Base-by-base conservation (phyloP, 2,113 vertebrate species). In the Percopsis transmontana region DNA sequence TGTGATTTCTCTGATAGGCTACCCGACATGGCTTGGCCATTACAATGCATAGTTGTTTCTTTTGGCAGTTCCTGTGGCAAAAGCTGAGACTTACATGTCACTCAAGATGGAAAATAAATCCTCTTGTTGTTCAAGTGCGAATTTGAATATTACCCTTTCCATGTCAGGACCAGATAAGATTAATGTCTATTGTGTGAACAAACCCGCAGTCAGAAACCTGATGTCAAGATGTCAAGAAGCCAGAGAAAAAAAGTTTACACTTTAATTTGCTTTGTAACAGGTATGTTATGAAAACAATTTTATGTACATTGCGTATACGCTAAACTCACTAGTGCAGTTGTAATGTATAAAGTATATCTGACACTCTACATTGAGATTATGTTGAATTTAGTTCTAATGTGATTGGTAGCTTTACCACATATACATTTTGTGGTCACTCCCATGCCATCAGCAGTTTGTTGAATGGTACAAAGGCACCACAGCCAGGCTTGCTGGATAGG, bases 371-470 rank as follows among this genome's bases (percentile, higher is more conserved):
- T 5, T 24, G 52, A 23, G 13, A 24, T 45, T 27, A 11, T 21
- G 60, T 15, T 62, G 24, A 23, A 50, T 50, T 18, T 50, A 9
- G 16, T 44, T 47, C n/a, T n/a, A n/a, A n/a, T n/a, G n/a, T n/a
- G 3, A 59, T 6, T 38, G 3, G 2, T 1, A 20, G 8, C 14
- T 76, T 40, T 21, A 45, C 15, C 14, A 15, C n/a, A 15, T 15
- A 42, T 11, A 47, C 18, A 1, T 13, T 33, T 16, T 18, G 15
- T 45, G 53, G 21, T 86, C 77, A 93, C 72, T 94, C 90, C 92
- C 91, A 93, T 74, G 85, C 89, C 93, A 93, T 89, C 66, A 93
- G 81, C 16, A 93, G 77, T 79, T 92, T 94, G 76, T 87, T 90
- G 77, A 93, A 93, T 24, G 87, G 74, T 24, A 93, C 89, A 66